These are phyloP conservation scores for Tetramorium alpestre DNA, from an alignment of 1,140 invertebrate genomes.

Conservation along the genomic window DNA sequence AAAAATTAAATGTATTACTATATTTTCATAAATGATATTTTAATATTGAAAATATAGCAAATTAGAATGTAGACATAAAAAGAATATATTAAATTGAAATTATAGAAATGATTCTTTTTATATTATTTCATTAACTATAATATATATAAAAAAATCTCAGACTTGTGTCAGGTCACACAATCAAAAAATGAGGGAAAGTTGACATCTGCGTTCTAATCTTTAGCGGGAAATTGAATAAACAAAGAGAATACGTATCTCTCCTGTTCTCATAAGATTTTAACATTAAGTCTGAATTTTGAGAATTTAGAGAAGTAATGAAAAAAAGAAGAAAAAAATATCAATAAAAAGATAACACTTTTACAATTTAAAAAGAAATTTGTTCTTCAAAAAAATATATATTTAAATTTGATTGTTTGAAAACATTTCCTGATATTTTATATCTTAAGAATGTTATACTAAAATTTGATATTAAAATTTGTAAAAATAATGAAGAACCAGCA, in stretches of 20 bases:
- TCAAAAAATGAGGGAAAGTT: neutral
- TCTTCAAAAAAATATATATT: neutral
- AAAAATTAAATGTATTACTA: neutral
- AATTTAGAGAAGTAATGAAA: neutral
- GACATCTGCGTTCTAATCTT: neutral
- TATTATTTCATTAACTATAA: neutral
- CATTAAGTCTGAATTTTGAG: neutral
- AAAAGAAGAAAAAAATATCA: neutral
- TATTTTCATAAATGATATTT: neutral
- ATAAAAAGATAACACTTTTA: neutral
- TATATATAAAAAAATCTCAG: neutral
- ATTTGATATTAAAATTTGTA: neutral
- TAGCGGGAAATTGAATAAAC: neutral
- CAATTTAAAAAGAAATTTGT: neutral
- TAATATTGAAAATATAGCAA: constrained; percentile 7
- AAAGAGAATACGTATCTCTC: neutral
- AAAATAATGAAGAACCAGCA: neutral
- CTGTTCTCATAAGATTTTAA: neutral
- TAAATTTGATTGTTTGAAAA: neutral
- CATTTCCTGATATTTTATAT: neutral
- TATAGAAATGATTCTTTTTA: neutral
- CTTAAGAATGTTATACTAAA: neutral
- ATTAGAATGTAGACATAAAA: neutral
- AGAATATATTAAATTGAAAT: neutral
- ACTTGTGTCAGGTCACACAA: neutral